Base-by-base conservation (phyloP, 2,113 vertebrate genomes). In the Isichthys henryi region DNA sequence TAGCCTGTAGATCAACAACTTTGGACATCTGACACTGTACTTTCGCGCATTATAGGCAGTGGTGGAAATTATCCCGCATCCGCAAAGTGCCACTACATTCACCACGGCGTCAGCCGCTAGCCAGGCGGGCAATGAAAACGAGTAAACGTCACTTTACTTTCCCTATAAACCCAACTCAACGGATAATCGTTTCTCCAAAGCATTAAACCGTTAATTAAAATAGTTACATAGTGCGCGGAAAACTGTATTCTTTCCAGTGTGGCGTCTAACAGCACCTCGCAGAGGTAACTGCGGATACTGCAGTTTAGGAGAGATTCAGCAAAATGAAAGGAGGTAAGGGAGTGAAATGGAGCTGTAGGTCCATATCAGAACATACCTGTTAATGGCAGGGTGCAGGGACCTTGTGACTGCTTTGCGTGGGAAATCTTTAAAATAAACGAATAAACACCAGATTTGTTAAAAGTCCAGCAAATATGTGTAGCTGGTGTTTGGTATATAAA, bases 151-250 rank as follows among this genome's bases (percentile, higher is more conserved):
- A 48, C 19, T n/a, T 23, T 48, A 85, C 23, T 50, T 49, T 86
- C 21, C 21, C 46, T 49, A 86, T 48, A 49, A 27, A 86, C 11
- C 48, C 83, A 86, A n/a, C 48, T 86, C 48, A 49, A 86, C 19
- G 50, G 39, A 48, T n/a, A 85, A 43, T 43, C 74, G 48, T 35
- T 56, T 53, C 13, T 53, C 27, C 23, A 87, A 87, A 52, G 15
- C n/a, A 56, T 87, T 31, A 53, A 87, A 53, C n/a, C 50, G 46
- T 48, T 93, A 89, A 94, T 93, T 92, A 93, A 93, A 91, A 90
- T 93, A 91, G 92, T 91, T 93, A 95, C 94, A 95, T 94, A 95
- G 93, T 93, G 94, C 91, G 93, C 91, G 93, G 66, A 93, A 93
- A 93, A 95, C 92, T 94, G 90, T 93, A 90, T 91, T 82, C 93